Evolutionary conservation across 1,140 invertebrate species (phyloP), one percentile per base, ranked within the genome.

Genomic region (Drosophila chauvacae): DNA sequence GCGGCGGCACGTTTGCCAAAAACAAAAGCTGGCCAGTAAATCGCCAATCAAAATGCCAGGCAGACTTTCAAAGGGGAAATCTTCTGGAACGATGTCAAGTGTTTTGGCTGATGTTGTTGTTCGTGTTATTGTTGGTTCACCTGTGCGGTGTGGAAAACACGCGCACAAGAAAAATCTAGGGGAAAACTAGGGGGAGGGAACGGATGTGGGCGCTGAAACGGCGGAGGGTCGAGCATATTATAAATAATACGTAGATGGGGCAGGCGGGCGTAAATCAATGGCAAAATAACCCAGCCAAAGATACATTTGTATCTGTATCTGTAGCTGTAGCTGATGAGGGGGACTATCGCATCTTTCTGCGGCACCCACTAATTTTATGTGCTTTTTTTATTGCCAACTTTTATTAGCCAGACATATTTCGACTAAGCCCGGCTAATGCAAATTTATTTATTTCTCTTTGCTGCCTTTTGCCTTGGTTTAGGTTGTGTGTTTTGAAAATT

Each of bases 401-500:
- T 90, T 90, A 90, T 90, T 87, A 81, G 84, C 85, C 85, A 80
- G 80, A 87, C 84, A 87, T 87, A 90, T 85, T 90, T 90, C 65
- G 70, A 60, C 70, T 90, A 90, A 90, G 85, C 85, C 69, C 75
- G 75, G 74, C 77, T 90, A 90, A 90, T 90, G 85, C 85, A 79
- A 90, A 90, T 90, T 90, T 90, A 90, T 90, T 88, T 87, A 87
- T 88, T 88, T 88, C 50, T 62, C 63, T 30, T 57, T 45, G 37
- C 39, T 50, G 47, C 42, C n/a, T 55, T 47, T 47, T 35, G 30
- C 45, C 69, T 58, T 55, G 42, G 18, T 61, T 26, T 47, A 14
- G 20, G 20, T 3, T 53, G 45, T 61, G 23, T 78, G 51, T 57
- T 77, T 60, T 78, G 26, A 66, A 60, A 80, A 84, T 80, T 44